Evolutionary conservation across 2,797 vertebrate species (phyloP), one percentile per base, ranked within the genome.

Genomic region (Esox lucius): DNA sequence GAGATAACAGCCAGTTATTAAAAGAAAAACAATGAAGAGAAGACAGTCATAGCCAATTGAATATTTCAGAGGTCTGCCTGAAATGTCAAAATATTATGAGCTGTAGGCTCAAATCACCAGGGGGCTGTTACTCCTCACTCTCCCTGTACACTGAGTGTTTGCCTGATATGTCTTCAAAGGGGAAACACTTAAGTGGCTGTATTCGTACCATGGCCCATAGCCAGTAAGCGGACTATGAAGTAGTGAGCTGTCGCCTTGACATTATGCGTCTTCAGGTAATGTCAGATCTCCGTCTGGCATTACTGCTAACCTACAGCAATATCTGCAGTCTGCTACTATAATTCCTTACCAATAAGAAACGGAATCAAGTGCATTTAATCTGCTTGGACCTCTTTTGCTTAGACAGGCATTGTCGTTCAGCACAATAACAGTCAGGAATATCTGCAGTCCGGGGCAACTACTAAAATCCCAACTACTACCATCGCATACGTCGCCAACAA

Each of bases 291-390:
- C 9, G 59, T 22, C 53, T 59, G 9, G 53, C n/a, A 59, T 59
- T 11, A 24, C 56, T 26, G 8, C 22, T 61, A 61, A 61, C 56
- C 56, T 61, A 3, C 11, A 3, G 56, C 24, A 11, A 61, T 61
- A 61, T 61, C 56, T 61, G 22, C 56, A 61, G 35, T 39, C 35
- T 39, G 35, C 35, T 39, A 39, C 35, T 39, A 11, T 11, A 11
- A 46, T 46, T 42, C 42, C 56, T 46, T 56, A 24, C 56, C 24
- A 61, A 61, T 56, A 11, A 13, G 74, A 3, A 73, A 51, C 66
- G n/a, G 31, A 13, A 85, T 77, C 73, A 76, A 86, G 67, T 67
- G 74, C 76, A 84, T 88, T 86, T 80, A 75, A 86, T 84, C 81
- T 79, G 78, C 53, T 22, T 19, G n/a, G 49, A 66, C 73, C 72